phyloP scores from a whole-genome alignment of 2,797 vertebrate species.

The Mycteria americana region DNA sequence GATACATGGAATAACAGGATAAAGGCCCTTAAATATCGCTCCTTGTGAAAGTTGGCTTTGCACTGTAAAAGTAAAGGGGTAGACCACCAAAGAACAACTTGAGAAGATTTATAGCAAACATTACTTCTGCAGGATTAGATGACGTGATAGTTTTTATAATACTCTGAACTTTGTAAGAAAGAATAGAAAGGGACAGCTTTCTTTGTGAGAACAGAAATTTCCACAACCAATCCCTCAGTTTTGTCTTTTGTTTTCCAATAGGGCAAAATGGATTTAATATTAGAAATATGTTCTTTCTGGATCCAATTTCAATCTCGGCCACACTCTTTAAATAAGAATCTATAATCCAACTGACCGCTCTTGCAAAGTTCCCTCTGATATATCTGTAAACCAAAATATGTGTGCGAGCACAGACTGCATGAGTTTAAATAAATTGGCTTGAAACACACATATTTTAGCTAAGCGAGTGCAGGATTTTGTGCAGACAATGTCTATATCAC shows the following conservation, averaged over 20 bases:
- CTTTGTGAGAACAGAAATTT: constrained; percentile 28
- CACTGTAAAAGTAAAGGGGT: background rate
- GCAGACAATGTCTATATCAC: constrained; percentile 53
- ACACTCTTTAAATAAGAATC: constrained; percentile 21
- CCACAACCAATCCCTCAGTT: background rate
- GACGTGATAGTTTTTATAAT: constrained; percentile 1
- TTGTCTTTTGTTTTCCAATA: constrained; percentile 25
- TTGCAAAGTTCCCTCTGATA: constrained; percentile 11
- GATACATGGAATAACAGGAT: background rate
- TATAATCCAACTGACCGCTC: background rate
- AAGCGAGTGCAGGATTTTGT: constrained; percentile 30
- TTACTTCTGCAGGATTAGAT: constrained; percentile 3
- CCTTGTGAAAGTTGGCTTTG: background rate
- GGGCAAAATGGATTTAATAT: constrained; percentile 47
- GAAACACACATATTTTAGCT: constrained; percentile 50
- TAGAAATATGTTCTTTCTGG: constrained; percentile 45
- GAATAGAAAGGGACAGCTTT: background rate
- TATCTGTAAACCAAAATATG: constrained; percentile 50
- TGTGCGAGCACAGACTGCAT: background rate
- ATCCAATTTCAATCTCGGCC: background rate
- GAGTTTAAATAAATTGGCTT: constrained; percentile 48
- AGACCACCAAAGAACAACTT: constrained; percentile 36
- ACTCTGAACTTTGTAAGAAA: constrained; percentile 3
- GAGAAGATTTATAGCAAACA: background rate
- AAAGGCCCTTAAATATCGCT: background rate